Base-by-base conservation (phyloP, 1,140 invertebrate genomes). In the Bombus haemorrhoidalis region DNA sequence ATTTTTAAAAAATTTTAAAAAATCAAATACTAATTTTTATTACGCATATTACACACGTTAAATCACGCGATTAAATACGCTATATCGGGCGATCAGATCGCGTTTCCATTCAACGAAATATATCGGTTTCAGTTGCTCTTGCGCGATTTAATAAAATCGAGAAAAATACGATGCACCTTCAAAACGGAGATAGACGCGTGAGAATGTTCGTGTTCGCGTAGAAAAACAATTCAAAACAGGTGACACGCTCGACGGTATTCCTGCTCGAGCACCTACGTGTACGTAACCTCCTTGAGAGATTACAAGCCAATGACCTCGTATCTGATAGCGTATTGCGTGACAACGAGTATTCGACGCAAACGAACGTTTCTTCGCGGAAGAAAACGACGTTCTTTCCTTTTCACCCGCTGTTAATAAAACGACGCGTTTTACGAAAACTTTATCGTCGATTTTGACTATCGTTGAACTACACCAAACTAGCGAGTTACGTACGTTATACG, bases 231-330 rank as follows among this genome's bases (percentile, higher is more conserved):
- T 84, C 64, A 72, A 79, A 72, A 32, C 75, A 79, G 25, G 53
- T 79, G 75, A 84, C 66, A 84, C 22, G 12, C 47, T 28, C 75
- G 75, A 34, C 25, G 37, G 22, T 81, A 75, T 88, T 82, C 83
- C 59, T 39, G 73, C 53, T 28, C 80, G 62, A 43, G 57, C 85
- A 90, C 88, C 87, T 90, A 87, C 66, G 62, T 87, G 41, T 72
- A 87, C 85, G 57, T 72, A 87, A 85, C 72, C 80, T 62, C 76
- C 69, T 80, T 37, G 47, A 53, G 41, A 81, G 85, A 90, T 90
- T 90, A 90, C 88, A 43, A 81, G 89, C 64, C 89, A 89, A 85
- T 78, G 88, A 89, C 89, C 88, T 59, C 69, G 41, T 28, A 39
- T 59, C 34, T 47, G 76, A 89, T 81, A 83, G 69, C 80, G 76